Evolutionary conservation across 2,888 invertebrate species (phyloP), one percentile per base, ranked within the genome.

Genomic region (Pasiphila rectangulata): DNA sequence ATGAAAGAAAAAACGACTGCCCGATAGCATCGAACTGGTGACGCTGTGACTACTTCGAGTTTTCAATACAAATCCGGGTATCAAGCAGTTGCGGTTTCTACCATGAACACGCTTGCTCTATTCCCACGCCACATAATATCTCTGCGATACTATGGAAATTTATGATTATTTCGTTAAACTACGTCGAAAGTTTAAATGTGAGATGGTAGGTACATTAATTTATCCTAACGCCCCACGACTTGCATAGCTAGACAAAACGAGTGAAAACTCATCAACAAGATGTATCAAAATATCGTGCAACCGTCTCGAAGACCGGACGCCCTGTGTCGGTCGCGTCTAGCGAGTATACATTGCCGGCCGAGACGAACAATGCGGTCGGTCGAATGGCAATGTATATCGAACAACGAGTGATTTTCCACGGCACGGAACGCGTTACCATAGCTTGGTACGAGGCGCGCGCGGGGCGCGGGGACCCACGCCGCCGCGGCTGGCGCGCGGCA

Each of bases 371-470:
- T 49, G 56, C 46, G 56, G 56, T 59, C 46, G 56, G 56, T 59
- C 57, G 40, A 54, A 67, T 72, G 59, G 74, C 83, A 65, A 70
- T 83, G 83, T 77, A 81, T 57, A 63, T 51, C 69, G 73, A 67
- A 63, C 73, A 59, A 61, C 60, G 75, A 64, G 75, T 72, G 72
- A 70, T 76, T 76, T 78, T 81, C 82, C 77, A 76, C 75, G 67
- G 67, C 59, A 67, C 62, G 61, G 69, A 72, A 65, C 78, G 84
- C 84, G 84, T 83, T 72, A 76, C 72, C 70, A 69, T 69, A 66
- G 63, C 78, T 71, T 74, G 75, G 81, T 78, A 67, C 64, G 69
- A 66, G 76, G 72, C 72, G 63, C 63, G 54, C 56, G 64, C 54
- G 59, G 64, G 67, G 66, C 67, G 67, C 50, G 70, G 70, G 75